Evolutionary conservation across 2,797 vertebrate genomes (phyloP).

Genomic region (Pempheris klunzingeri): DNA sequence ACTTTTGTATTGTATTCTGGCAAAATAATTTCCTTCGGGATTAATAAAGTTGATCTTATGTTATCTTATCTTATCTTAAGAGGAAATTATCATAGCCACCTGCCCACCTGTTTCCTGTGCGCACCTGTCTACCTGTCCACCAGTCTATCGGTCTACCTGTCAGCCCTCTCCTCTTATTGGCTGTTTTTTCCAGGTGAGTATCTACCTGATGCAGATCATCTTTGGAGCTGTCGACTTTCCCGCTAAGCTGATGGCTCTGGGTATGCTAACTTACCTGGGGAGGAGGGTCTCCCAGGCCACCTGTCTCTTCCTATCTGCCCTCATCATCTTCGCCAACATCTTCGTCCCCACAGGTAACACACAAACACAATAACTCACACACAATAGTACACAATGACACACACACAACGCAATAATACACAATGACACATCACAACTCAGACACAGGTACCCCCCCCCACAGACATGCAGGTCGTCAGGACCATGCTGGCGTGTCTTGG

Average conservation of each 20-base stretch:
- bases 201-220: slow-evolving; percentile 87
- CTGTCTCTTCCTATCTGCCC: slow-evolving; percentile 82
- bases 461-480: slow-evolving; percentile 85
- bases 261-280: slow-evolving; percentile 81
- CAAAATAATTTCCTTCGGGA: too few relatives aligned
- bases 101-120: too few relatives aligned
- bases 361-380: not conserved
- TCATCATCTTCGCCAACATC: slow-evolving; percentile 84
- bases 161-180: too few relatives aligned
- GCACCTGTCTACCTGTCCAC: not conserved
- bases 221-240: slow-evolving; percentile 86
- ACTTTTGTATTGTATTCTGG: too few relatives aligned
- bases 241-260: slow-evolving; percentile 81
- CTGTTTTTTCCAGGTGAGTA: slow-evolving; percentile 79
- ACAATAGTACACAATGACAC: too few relatives aligned
- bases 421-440: too few relatives aligned
- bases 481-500: slow-evolving; percentile 87
- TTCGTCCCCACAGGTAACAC: slow-evolving; percentile 82
- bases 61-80: too few relatives aligned
- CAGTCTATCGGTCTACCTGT: not conserved
- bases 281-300: slow-evolving; percentile 77
- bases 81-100: too few relatives aligned
- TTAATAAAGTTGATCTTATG: too few relatives aligned
- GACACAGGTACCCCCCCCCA: too few relatives aligned
- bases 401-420: not conserved